phyloP scores from a whole-genome alignment of 2,113 vertebrate species.

The Engystomops pustulosus region DNA sequence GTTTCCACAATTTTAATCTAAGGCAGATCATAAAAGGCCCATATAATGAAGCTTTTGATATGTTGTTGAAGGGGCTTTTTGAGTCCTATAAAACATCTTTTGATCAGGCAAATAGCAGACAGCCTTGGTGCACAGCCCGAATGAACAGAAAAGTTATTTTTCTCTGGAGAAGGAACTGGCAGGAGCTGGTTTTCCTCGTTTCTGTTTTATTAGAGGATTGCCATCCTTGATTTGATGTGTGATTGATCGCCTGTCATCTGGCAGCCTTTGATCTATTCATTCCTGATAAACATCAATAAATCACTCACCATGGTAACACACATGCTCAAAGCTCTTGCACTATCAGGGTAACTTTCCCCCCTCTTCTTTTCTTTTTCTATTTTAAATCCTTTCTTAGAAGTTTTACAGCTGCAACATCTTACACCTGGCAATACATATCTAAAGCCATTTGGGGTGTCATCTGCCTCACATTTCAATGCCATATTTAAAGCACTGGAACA shows the following conservation, averaged over 20 bases:
- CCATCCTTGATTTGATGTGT: constrained; percentile 90
- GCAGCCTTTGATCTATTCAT: constrained; percentile 91
- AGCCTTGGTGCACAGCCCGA: constrained; percentile 78
- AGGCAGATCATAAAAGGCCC: constrained; percentile 43
- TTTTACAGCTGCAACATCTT: constrained; percentile 80
- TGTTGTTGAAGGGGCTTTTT: constrained; percentile 69
- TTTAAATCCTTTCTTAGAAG: constrained; percentile 71
- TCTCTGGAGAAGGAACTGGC: constrained; percentile 84
- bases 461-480: constrained; percentile 66
- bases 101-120: constrained; percentile 79
- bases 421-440: constrained; percentile 74
- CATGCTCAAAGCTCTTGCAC: constrained; percentile 83
- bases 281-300: constrained; percentile 93
- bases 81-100: constrained; percentile 78
- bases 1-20: constrained; percentile 43
- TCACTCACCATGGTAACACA: constrained; percentile 92
- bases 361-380: constrained; percentile 66
- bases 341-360: constrained; percentile 81
- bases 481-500: constrained; percentile 65
- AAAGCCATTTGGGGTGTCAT: constrained; percentile 71
- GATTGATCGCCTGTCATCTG: constrained; percentile 90
- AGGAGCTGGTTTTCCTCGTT: constrained; percentile 86
- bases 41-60: constrained; percentile 72
- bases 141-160: constrained; percentile 87
- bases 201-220: constrained; percentile 89